Conservation (phyloP, 2,797 vertebrate genomes). For the Aselliscus stoliczkanus region DNA sequence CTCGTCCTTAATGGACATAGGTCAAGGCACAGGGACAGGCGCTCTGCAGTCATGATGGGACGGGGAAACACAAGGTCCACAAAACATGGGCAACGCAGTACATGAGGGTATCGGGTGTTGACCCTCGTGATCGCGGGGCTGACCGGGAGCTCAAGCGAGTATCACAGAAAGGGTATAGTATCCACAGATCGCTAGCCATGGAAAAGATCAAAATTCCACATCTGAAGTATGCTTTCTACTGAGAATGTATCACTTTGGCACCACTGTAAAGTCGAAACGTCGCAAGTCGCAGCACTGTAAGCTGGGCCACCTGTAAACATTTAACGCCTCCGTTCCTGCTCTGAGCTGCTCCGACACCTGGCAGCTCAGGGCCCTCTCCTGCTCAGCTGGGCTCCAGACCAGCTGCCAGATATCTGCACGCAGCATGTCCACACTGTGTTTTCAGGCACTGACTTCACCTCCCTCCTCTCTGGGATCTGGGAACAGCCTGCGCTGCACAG, state of each 20-base stretch:
- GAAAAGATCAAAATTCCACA: background rate
- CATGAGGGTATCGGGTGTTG: accelerated
- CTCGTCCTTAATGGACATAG: background rate
- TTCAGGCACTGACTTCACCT: background rate
- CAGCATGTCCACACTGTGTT: background rate
- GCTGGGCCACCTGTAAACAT: background rate
- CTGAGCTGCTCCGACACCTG: background rate
- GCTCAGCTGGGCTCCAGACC: background rate
- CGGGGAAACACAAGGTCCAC: background rate
- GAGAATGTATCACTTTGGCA: background rate
- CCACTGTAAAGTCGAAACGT: accelerated
- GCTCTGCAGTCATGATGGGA: background rate
- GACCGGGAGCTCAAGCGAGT: background rate
- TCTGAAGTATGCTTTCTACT: background rate
- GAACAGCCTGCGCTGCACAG: background rate
- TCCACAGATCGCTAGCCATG: background rate
- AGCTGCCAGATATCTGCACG: accelerated
- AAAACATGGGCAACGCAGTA: accelerated
- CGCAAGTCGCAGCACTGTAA: accelerated
- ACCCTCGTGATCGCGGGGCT: background rate
- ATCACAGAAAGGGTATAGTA: no score
- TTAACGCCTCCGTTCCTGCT: no score
- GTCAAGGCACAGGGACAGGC: background rate
- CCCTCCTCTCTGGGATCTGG: background rate
- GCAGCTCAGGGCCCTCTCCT: background rate